Percentiles rank a stretch among this genome's conserved stretches.
Conservation (phyloP, 2,113 vertebrate species). For the Pelvicachromis taeniatus region DNA sequence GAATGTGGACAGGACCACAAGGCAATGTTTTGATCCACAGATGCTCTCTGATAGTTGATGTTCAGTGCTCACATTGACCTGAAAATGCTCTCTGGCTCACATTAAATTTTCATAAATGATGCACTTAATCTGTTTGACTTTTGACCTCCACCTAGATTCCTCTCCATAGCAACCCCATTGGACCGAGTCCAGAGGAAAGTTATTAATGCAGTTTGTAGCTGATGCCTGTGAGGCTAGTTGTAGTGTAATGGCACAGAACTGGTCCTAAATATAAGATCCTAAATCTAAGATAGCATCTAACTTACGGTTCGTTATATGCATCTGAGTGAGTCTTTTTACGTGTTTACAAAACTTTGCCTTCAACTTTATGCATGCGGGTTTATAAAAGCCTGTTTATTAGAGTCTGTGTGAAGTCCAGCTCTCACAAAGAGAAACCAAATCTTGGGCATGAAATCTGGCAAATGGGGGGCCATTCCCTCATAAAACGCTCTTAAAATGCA, state of each 20-base stretch:
- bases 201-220: background rate
- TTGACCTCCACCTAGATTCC: conserved; percentile 22
- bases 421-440: background rate
- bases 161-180: background rate
- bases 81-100: conserved; percentile 13
- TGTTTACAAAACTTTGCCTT: background rate
- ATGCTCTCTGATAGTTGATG: background rate
- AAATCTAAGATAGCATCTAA: background rate
- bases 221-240: background rate
- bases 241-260: background rate
- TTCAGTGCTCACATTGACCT: background rate
- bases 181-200: background rate
- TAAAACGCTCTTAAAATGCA: background rate
- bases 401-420: background rate
- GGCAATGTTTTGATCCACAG: background rate
- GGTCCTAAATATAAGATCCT: background rate
- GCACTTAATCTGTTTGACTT: conserved; percentile 31
- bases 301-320: background rate
- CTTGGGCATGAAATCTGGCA: background rate
- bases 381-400: background rate
- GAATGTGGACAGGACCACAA: background rate
- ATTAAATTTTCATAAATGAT: conserved; percentile 34
- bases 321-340: background rate
- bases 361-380: background rate
- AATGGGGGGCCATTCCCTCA: background rate